phyloP scores from a whole-genome alignment of 1,140 invertebrate genomes.

The Episyrphus balteatus region DNA sequence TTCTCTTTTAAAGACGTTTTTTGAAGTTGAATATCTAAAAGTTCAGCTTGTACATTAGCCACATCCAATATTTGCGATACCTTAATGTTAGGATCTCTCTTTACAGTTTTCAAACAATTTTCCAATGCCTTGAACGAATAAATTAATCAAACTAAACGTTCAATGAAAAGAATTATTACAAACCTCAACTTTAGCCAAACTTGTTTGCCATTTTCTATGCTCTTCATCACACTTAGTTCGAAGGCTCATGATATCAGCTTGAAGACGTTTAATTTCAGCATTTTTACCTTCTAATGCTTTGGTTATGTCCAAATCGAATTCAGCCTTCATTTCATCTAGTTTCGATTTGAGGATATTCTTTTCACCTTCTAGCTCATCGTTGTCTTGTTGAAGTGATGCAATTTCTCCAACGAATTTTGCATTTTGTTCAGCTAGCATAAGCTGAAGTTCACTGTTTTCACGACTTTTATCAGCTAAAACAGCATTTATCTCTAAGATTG shows the following conservation, averaged over 20 bases:
- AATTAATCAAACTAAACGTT: not conserved
- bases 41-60: slow-evolving; percentile 40
- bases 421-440: slow-evolving; percentile 39
- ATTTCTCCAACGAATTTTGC: slow-evolving; percentile 32
- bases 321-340: slow-evolving; percentile 33
- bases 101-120: slow-evolving; percentile 37
- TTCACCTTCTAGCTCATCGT: slow-evolving; percentile 27
- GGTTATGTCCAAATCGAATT: slow-evolving; percentile 27
- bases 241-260: slow-evolving; percentile 23
- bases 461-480: slow-evolving; percentile 41
- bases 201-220: slow-evolving; percentile 25
- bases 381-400: slow-evolving; percentile 25
- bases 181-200: slow-evolving; percentile 28
- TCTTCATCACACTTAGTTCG: slow-evolving; percentile 20
- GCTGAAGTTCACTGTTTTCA: slow-evolving; percentile 41
- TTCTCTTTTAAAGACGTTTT: slow-evolving; percentile 30
- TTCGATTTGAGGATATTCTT: slow-evolving; percentile 38
- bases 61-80: slow-evolving; percentile 36
- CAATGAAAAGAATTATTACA: not conserved
- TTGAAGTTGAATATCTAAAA: slow-evolving; percentile 38
- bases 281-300: slow-evolving; percentile 32
- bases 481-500: slow-evolving; percentile 40
- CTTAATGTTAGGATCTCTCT: slow-evolving; percentile 35
- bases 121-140: slow-evolving; percentile 25
- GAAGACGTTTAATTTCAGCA: slow-evolving; percentile 33